Evolutionary conservation across 2,888 invertebrate species (phyloP).

Genomic region (Cheilosia vulpina): DNA sequence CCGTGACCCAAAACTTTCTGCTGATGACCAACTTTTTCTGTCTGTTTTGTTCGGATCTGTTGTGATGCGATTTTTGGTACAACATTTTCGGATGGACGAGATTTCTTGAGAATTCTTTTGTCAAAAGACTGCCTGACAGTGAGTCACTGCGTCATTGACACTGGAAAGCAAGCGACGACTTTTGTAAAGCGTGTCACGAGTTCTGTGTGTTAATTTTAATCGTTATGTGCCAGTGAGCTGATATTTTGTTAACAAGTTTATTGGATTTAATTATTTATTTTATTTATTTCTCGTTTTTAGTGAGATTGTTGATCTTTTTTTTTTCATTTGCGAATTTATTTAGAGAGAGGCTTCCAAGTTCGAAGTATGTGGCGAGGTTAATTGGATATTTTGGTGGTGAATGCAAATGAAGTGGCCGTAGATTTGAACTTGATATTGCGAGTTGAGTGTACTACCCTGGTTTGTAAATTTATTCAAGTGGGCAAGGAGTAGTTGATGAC

Average conservation of each 20-base stretch:
- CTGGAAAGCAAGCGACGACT: conserved; percentile 47
- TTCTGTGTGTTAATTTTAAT: conserved; percentile 34
- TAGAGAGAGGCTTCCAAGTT: background rate
- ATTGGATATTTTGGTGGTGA: conserved; percentile 10
- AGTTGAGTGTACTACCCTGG: conserved; percentile 18
- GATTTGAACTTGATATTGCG: background rate
- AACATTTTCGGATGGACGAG: conserved; percentile 47
- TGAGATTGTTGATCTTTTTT: background rate
- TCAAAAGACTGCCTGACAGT: conserved; percentile 27
- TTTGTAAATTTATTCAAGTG: background rate
- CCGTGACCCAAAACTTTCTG: conserved; percentile 70
- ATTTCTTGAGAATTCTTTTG: conserved; percentile 47
- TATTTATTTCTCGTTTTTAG: conserved; percentile 7
- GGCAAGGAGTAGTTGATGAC: background rate
- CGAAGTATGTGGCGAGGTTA: conserved; percentile 15
- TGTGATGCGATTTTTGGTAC: conserved; percentile 36
- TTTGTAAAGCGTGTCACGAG: conserved; percentile 66
- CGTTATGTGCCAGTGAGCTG: conserved; percentile 37
- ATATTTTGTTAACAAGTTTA: conserved; percentile 43
- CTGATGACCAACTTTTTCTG: conserved; percentile 63
- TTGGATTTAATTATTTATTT: conserved; percentile 44
- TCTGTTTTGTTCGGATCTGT: conserved; percentile 5
- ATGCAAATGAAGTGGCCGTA: conserved; percentile 9
- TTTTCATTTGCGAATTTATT: conserved; percentile 7
- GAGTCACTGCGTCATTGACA: conserved; percentile 51